Base-by-base conservation (phyloP, 1,140 invertebrate species). In the Drosophila santomea region DNA sequence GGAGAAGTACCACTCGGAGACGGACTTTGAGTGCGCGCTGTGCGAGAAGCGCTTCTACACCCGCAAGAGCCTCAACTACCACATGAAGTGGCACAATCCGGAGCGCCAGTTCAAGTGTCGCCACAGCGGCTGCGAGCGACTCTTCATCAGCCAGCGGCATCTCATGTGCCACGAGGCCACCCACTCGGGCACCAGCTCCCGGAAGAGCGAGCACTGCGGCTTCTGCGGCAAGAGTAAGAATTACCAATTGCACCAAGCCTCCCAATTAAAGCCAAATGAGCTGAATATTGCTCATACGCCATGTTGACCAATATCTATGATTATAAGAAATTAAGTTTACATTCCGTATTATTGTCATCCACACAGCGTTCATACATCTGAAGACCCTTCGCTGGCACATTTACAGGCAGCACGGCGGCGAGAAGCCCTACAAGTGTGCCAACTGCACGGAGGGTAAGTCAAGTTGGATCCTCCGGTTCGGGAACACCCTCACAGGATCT, bases 81-180 rank as follows among this genome's bases (percentile, higher is more conserved):
- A 91, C 48, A 91, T 90, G 80, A 91, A 91, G 44, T 91, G 90
- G 90, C 90, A 91, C 54, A 90, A 89, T 55, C 90, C 90, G 25
- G 79, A 89, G 12, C 80, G 75, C 2, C 83, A 91, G 50, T 57
- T 91, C 5, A 81, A 90, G 25, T 91, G 90, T 20, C 55, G 79
- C 0, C 83, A 86, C 23, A 78, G 35, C 10, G 78, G 89, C 10
- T 91, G 90, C 52, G 90, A 91, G 47, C 77, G 90, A 17, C 45
- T 91, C 7, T 91, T 91, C 35, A 91, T 91, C 47, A 91, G 84
- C 74, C 83, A 90, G 43, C 68, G 86, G 2, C 90, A 91, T 56
- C 73, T 91, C 11, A 89, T 88, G 45, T 79, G 75, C 47, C 90
- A 91, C 36, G 90, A 91, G 50, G 90, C 74, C 23, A 91, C 90